Evolutionary conservation across 2,797 vertebrate species (phyloP).

Genomic region (Acropternis orthonyx): DNA sequence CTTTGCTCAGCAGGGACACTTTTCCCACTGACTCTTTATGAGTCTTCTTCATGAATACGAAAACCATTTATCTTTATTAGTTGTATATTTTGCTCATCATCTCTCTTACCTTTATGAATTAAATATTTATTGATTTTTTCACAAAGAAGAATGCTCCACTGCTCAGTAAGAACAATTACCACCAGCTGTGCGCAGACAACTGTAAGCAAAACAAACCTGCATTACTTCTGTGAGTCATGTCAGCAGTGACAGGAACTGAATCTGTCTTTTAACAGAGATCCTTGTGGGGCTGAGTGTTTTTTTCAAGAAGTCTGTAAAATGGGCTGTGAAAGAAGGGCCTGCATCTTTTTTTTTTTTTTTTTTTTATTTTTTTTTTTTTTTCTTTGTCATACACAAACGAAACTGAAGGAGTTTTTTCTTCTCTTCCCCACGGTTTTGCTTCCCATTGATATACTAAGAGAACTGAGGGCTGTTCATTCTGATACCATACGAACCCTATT

Average conservation of each 20-base stretch:
- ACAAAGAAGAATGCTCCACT: neutral
- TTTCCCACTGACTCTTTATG: slow-evolving; percentile 34
- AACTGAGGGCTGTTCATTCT: neutral
- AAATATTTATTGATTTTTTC: slow-evolving; percentile 56
- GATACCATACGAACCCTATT: neutral
- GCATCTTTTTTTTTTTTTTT: neutral
- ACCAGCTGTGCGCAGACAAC: neutral
- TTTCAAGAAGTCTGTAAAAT: neutral
- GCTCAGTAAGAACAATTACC: slow-evolving; percentile 1
- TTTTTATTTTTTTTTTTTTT: neutral
- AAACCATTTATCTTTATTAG: slow-evolving; percentile 57
- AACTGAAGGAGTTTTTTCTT: neutral
- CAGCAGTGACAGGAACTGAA: neutral
- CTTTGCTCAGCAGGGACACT: slow-evolving; percentile 21
- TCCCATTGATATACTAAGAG: rapidly evolving
- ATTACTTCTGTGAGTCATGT: neutral
- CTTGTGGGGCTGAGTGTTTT: neutral
- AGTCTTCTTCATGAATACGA: neutral
- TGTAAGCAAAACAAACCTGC: neutral
- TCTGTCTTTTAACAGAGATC: neutral
- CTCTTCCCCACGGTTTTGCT: neutral
- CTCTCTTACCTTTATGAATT: slow-evolving; percentile 47
- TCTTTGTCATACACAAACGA: neutral
- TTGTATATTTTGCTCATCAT: slow-evolving; percentile 34
- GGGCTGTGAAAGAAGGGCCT: neutral